A percentile compares a stretch with the other conserved stretches of the same genome.
phyloP scores from a whole-genome alignment of 1,140 invertebrate species.

The Brachionus calyciflorus region DNA sequence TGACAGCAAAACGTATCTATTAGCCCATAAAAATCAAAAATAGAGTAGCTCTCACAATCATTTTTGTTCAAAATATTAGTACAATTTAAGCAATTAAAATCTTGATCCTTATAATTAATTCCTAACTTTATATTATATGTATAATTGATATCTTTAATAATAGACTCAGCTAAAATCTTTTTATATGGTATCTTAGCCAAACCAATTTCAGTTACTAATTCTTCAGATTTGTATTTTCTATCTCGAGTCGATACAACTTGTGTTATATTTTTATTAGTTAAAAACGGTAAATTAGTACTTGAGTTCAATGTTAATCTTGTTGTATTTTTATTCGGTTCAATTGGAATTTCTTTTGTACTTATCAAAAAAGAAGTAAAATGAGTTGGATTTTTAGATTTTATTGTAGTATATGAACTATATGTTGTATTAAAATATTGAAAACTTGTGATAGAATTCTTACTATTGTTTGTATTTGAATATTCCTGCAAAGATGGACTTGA shows the following conservation, averaged over 20 bases:
- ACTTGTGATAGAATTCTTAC: too few species aligned
- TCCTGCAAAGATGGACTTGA: neutral
- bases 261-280: neutral
- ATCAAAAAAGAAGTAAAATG: too few species aligned
- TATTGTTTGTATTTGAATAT: too few species aligned
- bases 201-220: neutral
- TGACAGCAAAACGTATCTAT: conserved; percentile 24
- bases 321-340: too few species aligned
- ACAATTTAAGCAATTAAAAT: conserved; percentile 25
- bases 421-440: too few species aligned
- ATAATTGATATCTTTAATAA: conserved; percentile 9
- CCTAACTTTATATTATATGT: neutral
- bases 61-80: neutral
- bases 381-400: too few species aligned
- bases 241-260: too few species aligned
- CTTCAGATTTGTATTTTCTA: neutral
- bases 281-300: too few species aligned
- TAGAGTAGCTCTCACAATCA: neutral
- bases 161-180: neutral
- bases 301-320: too few species aligned
- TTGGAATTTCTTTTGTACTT: too few species aligned
- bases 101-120: neutral
- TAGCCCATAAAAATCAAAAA: neutral
- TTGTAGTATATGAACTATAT: too few species aligned
- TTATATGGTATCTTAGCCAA: neutral